Evolutionary conservation across 1,140 invertebrate genomes (phyloP).

Genomic region (Macrostomum lignano): DNA sequence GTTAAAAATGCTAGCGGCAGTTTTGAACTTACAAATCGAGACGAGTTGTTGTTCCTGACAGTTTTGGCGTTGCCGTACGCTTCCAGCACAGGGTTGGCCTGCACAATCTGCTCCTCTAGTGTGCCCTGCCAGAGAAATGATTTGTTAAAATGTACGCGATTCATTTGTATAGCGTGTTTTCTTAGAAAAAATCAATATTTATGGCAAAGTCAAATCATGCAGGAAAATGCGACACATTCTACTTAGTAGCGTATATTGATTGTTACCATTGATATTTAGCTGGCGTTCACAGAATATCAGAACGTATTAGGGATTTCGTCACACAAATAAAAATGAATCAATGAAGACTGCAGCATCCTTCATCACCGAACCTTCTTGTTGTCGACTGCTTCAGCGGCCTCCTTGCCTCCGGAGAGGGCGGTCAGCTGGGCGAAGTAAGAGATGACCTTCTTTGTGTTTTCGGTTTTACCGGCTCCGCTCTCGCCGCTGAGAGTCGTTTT

Average conservation of each 20-base stretch:
- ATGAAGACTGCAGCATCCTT: neutral
- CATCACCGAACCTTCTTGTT: neutral
- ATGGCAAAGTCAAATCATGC: too few species aligned
- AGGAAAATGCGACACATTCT: neutral
- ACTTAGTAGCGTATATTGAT: neutral
- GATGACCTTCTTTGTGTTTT: conserved; percentile 41
- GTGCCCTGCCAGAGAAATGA: conserved; percentile 7
- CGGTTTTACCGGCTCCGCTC: conserved; percentile 37
- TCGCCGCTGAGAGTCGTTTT: conserved; percentile 29
- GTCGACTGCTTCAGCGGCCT: neutral
- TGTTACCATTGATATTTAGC: too few species aligned
- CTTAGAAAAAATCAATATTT: too few species aligned
- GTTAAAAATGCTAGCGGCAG: neutral
- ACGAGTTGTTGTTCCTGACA: conserved; percentile 36
- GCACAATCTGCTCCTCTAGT: conserved; percentile 38
- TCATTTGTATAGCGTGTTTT: too few species aligned
- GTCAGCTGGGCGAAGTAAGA: conserved; percentile 40
- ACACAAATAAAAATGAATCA: neutral
- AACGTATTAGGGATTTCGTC: neutral
- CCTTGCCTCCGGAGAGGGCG: conserved; percentile 29
- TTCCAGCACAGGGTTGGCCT: conserved; percentile 33
- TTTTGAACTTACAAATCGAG: conserved; percentile 29
- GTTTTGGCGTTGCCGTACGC: conserved; percentile 36
- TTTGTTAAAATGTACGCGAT: conserved; percentile 2
- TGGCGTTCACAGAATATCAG: neutral